Evolutionary conservation across 2,113 vertebrate genomes (phyloP).

Genomic region (Pholis gunnellus): DNA sequence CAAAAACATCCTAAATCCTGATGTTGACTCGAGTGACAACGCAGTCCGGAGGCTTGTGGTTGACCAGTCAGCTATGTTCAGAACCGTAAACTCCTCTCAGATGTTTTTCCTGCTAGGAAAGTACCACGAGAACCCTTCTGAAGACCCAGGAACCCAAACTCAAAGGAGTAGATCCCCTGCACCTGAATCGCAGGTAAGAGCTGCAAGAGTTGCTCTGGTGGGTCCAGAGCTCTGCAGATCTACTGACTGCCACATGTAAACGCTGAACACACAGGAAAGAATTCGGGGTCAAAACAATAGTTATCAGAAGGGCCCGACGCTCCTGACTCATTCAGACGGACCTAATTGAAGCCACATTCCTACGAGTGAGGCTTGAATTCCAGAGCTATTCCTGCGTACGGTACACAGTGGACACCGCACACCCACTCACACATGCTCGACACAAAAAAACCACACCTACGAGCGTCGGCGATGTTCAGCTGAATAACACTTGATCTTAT

Average conservation of each 20-base stretch:
- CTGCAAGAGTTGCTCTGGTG: slow-evolving; percentile 7
- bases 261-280: slow-evolving; percentile 47
- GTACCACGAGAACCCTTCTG: not conserved
- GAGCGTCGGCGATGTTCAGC: not conserved
- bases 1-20: slow-evolving; percentile 10
- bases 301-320: slow-evolving; percentile 41
- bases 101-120: slow-evolving; percentile 36
- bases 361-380: slow-evolving; percentile 63
- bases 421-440: slow-evolving; percentile 35
- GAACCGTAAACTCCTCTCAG: slow-evolving; percentile 49
- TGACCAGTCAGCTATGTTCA: slow-evolving; percentile 35
- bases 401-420: slow-evolving; percentile 42
- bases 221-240: slow-evolving; percentile 22
- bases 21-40: slow-evolving; percentile 38
- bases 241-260: slow-evolving; percentile 47
- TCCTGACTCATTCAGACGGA: slow-evolving; percentile 65
- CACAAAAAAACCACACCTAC: slow-evolving; percentile 17
- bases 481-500: not conserved
- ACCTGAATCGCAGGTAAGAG: slow-evolving; percentile 12
- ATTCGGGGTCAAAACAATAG: slow-evolving; percentile 48
- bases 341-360: slow-evolving; percentile 78
- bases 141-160: not conserved
- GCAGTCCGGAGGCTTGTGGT: slow-evolving; percentile 42
- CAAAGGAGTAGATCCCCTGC: not conserved
- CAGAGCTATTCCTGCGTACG: slow-evolving; percentile 40